Evolutionary conservation across 2,797 vertebrate genomes (phyloP).

Genomic region (Natrix natrix): DNA sequence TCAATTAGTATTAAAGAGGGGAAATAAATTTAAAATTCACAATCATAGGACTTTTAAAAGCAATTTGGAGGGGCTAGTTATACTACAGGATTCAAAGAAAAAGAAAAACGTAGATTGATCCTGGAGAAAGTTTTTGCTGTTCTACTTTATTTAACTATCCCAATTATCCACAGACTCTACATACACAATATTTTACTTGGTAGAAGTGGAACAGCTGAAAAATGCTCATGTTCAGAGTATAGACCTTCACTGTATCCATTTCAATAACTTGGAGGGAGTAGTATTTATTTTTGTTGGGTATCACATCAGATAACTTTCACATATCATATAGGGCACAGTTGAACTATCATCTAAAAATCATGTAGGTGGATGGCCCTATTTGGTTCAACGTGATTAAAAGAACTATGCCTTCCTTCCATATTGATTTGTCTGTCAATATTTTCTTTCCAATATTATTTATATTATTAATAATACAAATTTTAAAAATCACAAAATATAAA

Average conservation of each 20-base stretch:
- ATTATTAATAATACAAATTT: not conserved
- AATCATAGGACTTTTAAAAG: constrained; percentile 10
- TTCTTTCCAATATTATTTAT: not conserved
- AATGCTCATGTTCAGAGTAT: not conserved
- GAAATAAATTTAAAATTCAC: not conserved
- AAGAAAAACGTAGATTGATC: not conserved
- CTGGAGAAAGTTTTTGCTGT: not conserved
- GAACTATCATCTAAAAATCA: not conserved
- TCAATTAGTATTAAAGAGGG: constrained; percentile 5
- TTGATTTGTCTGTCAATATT: not conserved
- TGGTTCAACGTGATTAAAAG: not conserved
- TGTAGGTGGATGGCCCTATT: not conserved
- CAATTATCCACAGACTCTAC: constrained; percentile 5
- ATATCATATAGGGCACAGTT: not conserved
- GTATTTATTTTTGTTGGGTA: not conserved
- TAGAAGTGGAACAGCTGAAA: not conserved
- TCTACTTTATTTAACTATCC: not conserved
- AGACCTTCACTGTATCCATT: not conserved
- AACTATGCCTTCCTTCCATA: not conserved
- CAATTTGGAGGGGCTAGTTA: not conserved
- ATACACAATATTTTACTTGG: not conserved
- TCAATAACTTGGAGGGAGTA: not conserved
- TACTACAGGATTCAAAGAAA: not conserved
- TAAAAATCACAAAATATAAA: not conserved
- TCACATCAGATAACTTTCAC: not conserved